These are phyloP conservation scores for Paramormyrops hopkinsi DNA, from an alignment of 2,797 vertebrate genomes.

Conservation along the genomic window DNA sequence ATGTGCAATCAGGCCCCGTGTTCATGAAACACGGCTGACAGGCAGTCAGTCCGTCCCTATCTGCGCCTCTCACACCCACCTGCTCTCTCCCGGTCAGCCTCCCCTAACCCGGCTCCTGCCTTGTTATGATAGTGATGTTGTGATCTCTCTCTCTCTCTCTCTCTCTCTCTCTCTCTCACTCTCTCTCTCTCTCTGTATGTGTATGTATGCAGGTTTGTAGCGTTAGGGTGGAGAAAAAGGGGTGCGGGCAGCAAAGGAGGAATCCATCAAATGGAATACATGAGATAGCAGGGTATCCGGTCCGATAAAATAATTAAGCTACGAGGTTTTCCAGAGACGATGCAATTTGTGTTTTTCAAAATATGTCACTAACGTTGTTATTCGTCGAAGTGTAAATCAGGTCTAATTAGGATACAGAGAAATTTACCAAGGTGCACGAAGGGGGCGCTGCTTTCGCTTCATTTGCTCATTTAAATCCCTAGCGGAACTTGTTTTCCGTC, in stretches of 20 bases:
- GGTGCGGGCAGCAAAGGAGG: background rate
- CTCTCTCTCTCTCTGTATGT: background rate
- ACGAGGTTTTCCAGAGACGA: background rate
- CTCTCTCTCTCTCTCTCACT: background rate
- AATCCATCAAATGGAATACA: background rate
- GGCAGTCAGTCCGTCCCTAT: background rate
- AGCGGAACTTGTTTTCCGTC: background rate
- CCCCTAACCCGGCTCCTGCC: background rate
- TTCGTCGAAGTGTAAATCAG: background rate
- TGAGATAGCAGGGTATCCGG: background rate
- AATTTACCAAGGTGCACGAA: background rate
- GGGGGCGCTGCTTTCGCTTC: background rate
- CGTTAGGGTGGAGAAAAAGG: background rate
- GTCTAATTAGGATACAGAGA: background rate
- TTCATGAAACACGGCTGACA: background rate
- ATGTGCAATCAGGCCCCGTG: background rate
- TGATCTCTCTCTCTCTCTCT: constrained; percentile 15
- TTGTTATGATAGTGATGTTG: constrained; percentile 10
- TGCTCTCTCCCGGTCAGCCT: constrained; percentile 22
- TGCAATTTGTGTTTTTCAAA: background rate
- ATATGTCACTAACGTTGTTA: background rate
- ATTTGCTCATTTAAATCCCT: background rate
- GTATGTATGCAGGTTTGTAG: background rate
- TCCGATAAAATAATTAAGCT: background rate
- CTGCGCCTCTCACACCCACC: constrained; percentile 18